These are phyloP conservation scores for Apostichopus japonicus DNA, from an alignment of 35 echinoderm and acorn worm genomes.

Conservation along the genomic window DNA sequence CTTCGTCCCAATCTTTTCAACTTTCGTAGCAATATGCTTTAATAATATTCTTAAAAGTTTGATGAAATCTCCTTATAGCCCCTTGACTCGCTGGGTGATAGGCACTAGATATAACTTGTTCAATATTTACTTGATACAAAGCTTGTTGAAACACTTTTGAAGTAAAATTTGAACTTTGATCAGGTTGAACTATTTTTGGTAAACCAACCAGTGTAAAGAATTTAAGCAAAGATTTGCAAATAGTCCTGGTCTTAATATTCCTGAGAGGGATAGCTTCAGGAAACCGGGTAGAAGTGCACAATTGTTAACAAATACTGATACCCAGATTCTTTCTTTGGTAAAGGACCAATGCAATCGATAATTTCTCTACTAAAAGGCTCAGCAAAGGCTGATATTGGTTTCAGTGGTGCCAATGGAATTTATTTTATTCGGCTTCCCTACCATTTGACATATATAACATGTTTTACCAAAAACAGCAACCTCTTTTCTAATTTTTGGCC, in stretches of 20 bases:
- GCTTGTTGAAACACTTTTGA: constrained; percentile 50
- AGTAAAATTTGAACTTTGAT: constrained; percentile 53
- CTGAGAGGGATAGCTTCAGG: constrained; percentile 25
- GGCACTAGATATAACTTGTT: constrained; percentile 39
- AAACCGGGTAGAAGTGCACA: constrained; percentile 32
- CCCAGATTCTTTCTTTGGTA: constrained; percentile 63
- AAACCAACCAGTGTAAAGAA: constrained; percentile 55
- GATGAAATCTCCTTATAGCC: constrained; percentile 70
- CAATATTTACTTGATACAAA: constrained; percentile 30
- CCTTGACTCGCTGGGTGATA: constrained; percentile 59
- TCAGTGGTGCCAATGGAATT: constrained; percentile 36
- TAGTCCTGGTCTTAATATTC: constrained; percentile 35
- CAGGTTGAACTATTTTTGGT: constrained; percentile 47
- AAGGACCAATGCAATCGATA: constrained; percentile 74
- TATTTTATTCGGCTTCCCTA: constrained; percentile 59
- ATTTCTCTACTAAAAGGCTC: constrained; percentile 66
- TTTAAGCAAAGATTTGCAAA: constrained; percentile 27
- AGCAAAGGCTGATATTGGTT: constrained; percentile 63
- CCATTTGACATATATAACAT: constrained; percentile 70
- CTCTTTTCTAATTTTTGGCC: constrained; percentile 56
- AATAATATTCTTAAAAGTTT: constrained; percentile 80
- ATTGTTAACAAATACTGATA: constrained; percentile 68
- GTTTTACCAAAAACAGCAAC: constrained; percentile 49
- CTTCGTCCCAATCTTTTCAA: constrained; percentile 83
- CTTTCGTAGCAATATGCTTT: constrained; percentile 64